phyloP scores from a whole-genome alignment of 2,113 vertebrate species.

The Semnornis frantzii region DNA sequence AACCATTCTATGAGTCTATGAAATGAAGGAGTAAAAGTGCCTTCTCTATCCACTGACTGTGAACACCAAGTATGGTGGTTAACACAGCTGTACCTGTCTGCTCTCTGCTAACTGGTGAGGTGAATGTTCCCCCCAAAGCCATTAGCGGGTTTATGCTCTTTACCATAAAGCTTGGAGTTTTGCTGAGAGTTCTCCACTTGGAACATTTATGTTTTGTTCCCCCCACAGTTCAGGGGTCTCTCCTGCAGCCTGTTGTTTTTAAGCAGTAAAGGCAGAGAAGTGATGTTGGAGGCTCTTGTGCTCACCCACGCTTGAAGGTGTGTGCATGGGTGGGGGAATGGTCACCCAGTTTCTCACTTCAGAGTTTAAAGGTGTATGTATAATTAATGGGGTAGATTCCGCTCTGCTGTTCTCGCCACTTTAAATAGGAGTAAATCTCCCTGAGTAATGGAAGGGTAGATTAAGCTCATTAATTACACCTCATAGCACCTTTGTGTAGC shows the following conservation, averaged over 20 bases:
- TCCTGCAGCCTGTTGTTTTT: background rate
- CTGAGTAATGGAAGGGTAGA: background rate
- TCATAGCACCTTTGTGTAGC: background rate
- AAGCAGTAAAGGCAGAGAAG: background rate
- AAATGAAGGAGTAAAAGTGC: background rate
- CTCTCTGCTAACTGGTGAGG: background rate
- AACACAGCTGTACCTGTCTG: background rate
- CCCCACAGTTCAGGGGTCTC: accelerated
- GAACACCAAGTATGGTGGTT: background rate
- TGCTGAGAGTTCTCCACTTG: accelerated
- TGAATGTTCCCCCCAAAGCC: background rate
- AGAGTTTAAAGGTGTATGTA: background rate
- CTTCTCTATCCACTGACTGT: background rate
- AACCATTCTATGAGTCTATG: background rate
- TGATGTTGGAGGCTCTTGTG: background rate
- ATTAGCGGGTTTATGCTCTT: background rate
- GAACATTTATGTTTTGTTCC: background rate
- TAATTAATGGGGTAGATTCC: background rate
- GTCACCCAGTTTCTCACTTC: background rate
- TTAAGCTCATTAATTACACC: background rate
- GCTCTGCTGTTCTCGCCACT: background rate
- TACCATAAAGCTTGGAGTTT: background rate
- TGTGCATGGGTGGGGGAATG: background rate
- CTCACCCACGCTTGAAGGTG: background rate
- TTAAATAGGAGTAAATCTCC: background rate